A percentile compares a stretch with the other conserved stretches of the same genome.
These are phyloP conservation scores for Leptinotarsa lineolata DNA, from an alignment of 1,140 invertebrate genomes.

Conservation along the genomic window DNA sequence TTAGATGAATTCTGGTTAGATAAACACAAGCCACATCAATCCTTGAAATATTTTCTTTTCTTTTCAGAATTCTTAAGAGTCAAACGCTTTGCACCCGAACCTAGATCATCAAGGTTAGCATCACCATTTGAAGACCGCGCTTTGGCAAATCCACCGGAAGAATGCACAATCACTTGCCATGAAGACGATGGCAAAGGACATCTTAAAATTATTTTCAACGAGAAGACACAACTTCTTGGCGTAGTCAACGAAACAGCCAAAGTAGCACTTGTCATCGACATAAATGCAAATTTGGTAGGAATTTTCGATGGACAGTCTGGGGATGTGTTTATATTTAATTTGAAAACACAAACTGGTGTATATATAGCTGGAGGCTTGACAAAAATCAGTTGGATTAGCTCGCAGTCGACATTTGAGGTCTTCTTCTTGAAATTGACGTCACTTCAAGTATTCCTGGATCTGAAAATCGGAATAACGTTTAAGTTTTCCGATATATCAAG, in stretches of 20 bases:
- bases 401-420: constrained; percentile 6
- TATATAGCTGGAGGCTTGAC: not conserved
- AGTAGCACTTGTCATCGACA: constrained; percentile 23
- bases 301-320: constrained; percentile 16
- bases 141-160: not conserved
- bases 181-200: not conserved
- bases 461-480: constrained; percentile 11
- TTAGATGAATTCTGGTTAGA: too few species aligned
- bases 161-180: constrained; percentile 2
- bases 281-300: constrained; percentile 17
- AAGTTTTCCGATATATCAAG: not conserved
- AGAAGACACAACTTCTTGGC: constrained; percentile 10
- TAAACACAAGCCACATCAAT: too few species aligned
- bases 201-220: constrained; percentile 11
- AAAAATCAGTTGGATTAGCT: not conserved
- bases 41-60: not conserved
- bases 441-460: constrained; percentile 8
- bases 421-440: constrained; percentile 15
- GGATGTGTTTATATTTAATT: constrained; percentile 11
- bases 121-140: constrained; percentile 16
- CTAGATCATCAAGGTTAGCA: not conserved
- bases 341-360: not conserved
- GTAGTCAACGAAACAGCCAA: constrained; percentile 23
- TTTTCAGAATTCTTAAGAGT: constrained; percentile 18
- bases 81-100: constrained; percentile 21